Conservation (phyloP, 1,140 invertebrate species). For the Drosophila sulfurigaster region DNA sequence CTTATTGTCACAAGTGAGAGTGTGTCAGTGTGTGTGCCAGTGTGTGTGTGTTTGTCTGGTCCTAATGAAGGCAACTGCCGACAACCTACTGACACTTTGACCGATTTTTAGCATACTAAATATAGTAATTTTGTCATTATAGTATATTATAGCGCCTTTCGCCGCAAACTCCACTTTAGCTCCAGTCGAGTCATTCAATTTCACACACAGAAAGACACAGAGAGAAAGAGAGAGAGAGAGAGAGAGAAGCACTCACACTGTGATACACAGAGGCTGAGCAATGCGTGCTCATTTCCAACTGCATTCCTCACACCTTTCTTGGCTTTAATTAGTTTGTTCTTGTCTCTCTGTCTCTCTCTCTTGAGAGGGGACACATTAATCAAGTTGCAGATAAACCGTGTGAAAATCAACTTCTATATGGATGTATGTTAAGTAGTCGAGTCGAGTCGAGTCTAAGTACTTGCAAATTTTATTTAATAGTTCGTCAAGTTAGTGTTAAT, state of each 20-base stretch:
- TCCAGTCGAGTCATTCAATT: constrained; percentile 47
- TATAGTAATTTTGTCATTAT: constrained; percentile 83
- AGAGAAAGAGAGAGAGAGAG: constrained; percentile 1
- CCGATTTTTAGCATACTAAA: constrained; percentile 82
- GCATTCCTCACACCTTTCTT: constrained; percentile 57
- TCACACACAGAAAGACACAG: not conserved
- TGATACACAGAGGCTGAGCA: not conserved
- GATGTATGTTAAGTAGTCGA: not conserved
- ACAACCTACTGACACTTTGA: constrained; percentile 81
- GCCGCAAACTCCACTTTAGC: constrained; percentile 24
- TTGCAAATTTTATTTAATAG: constrained; percentile 6
- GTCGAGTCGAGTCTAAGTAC: constrained; percentile 11
- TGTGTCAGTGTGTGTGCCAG: constrained; percentile 2
- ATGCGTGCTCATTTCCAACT: constrained; percentile 64
- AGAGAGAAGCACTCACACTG: not conserved
- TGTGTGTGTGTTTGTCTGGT: constrained; percentile 28
- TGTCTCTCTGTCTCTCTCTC: constrained; percentile 2
- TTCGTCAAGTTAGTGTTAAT: constrained; percentile 57
- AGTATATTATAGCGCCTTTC: constrained; percentile 73
- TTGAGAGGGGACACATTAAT: not conserved
- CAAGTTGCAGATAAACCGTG: constrained; percentile 8
- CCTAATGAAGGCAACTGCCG: constrained; percentile 66
- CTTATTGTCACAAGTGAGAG: constrained; percentile 62
- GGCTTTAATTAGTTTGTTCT: constrained; percentile 55
- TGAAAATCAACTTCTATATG: constrained; percentile 13